A percentile compares a stretch with the other conserved stretches of the same genome.
phyloP scores from a whole-genome alignment of 1,140 invertebrate genomes.

The Ceratosolen fusciceps region DNA sequence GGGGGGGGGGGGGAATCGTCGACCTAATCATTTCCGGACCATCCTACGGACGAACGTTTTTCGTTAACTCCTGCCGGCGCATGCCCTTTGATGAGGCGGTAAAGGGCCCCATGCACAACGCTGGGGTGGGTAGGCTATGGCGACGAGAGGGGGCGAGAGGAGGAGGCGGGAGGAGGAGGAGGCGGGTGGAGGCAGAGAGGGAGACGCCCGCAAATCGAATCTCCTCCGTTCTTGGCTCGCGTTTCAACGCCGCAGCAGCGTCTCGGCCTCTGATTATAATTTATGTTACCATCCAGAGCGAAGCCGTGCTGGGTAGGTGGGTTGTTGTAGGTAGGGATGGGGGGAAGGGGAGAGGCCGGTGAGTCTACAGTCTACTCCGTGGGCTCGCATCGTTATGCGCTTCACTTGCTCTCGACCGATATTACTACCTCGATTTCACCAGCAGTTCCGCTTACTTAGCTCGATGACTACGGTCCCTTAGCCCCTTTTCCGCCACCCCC shows the following conservation, averaged over 20 bases:
- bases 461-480: neutral
- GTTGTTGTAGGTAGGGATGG: too few species aligned
- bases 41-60: constrained; percentile 48
- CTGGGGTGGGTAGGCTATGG: too few species aligned
- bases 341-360: neutral
- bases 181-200: too few species aligned
- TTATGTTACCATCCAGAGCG: constrained; percentile 51
- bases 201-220: constrained; percentile 66
- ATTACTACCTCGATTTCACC: constrained; percentile 4
- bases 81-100: constrained; percentile 61
- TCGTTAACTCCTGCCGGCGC: constrained; percentile 57
- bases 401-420: neutral
- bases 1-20: neutral
- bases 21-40: neutral
- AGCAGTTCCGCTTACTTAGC: constrained; percentile 22
- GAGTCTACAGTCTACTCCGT: neutral
- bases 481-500: too few species aligned
- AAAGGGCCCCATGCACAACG: too few species aligned
- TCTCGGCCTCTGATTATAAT: constrained; percentile 59
- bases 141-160: too few species aligned
- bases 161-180: too few species aligned
- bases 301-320: neutral
- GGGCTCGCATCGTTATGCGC: neutral
- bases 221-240: constrained; percentile 41
- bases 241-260: constrained; percentile 33